Evolutionary conservation across 2,113 vertebrate genomes (phyloP).

Genomic region (Cheirogaleus medius): DNA sequence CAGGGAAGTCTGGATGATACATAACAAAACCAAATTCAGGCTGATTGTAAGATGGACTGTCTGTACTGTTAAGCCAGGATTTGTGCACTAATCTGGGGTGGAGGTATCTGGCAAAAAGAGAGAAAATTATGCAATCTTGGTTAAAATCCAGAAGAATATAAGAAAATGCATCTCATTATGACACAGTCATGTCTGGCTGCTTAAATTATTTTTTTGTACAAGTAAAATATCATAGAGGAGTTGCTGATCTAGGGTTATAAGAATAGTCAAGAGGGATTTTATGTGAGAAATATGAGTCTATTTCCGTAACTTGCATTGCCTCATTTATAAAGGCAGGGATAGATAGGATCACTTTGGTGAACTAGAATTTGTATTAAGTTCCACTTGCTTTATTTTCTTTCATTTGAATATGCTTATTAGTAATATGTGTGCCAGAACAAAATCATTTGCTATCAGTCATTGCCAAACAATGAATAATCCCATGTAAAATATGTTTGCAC

Average conservation of each 20-base stretch:
- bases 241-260: constrained; percentile 38
- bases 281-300: constrained; percentile 56
- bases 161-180: neutral
- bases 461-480: constrained; percentile 56
- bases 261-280: constrained; percentile 43
- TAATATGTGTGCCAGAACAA: constrained; percentile 66
- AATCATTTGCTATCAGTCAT: constrained; percentile 57
- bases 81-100: neutral
- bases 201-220: neutral
- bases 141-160: neutral
- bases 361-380: constrained; percentile 61
- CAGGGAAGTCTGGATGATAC: neutral
- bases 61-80: neutral
- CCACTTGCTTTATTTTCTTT: constrained; percentile 64
- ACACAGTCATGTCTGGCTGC: neutral
- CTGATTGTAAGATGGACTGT: too few relatives aligned
- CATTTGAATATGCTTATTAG: constrained; percentile 73
- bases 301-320: constrained; percentile 49
- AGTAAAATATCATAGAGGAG: constrained; percentile 36
- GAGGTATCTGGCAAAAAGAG: neutral
- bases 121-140: neutral
- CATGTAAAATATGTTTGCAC: constrained; percentile 30
- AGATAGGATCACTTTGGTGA: constrained; percentile 57
- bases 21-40: neutral
- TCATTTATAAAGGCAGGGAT: constrained; percentile 68